Evolutionary conservation across 30 jellyfish, hydroid and myxozoan genomes (phyloP).

Genomic region (Catostylus mosaicus): DNA sequence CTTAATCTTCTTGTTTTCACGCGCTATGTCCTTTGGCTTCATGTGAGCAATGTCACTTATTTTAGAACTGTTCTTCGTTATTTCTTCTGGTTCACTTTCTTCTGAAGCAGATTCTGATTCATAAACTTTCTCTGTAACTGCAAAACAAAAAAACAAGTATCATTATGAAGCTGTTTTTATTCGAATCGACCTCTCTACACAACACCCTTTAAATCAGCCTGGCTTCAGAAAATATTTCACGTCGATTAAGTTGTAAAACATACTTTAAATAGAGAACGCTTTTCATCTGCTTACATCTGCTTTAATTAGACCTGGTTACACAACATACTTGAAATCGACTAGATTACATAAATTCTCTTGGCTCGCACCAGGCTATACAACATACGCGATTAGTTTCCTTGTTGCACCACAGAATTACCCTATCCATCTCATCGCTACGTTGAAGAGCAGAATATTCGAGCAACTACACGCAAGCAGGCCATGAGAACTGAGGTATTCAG

Average conservation of each 20-base stretch:
- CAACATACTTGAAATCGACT: too few relatives aligned
- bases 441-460: too few relatives aligned
- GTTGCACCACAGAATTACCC: too few relatives aligned
- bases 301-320: neutral
- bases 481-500: too few relatives aligned
- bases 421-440: too few relatives aligned
- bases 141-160: neutral
- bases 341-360: too few relatives aligned
- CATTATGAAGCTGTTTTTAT: neutral
- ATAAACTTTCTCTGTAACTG: constrained; percentile 78
- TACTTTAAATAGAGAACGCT: neutral
- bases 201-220: neutral
- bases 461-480: too few relatives aligned
- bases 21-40: constrained; percentile 45
- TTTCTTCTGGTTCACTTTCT: constrained; percentile 63
- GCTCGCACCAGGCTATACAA: too few relatives aligned
- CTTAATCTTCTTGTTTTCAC: constrained; percentile 36
- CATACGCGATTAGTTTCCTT: too few relatives aligned
- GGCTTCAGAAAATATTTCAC: too few relatives aligned
- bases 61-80: neutral
- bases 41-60: constrained; percentile 22
- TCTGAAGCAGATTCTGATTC: constrained; percentile 73
- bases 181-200: neutral
- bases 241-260: too few relatives aligned
- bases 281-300: too few relatives aligned